Evolutionary conservation across 2,888 invertebrate species (phyloP).

Genomic region (Mamestra brassicae): DNA sequence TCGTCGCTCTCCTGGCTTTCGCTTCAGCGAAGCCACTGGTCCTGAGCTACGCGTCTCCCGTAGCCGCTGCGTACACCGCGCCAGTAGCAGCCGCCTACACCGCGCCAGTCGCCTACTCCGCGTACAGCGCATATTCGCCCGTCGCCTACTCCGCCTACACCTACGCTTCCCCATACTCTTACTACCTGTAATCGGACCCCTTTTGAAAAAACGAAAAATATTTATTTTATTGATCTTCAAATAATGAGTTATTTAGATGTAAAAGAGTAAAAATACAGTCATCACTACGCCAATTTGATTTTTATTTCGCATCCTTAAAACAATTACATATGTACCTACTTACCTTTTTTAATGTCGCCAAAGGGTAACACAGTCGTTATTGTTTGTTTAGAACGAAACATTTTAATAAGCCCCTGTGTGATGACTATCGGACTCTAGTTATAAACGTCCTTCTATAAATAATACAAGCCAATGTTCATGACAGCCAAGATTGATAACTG

Average conservation of each 20-base stretch:
- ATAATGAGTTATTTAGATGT: constrained; percentile 65
- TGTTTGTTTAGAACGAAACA: not conserved
- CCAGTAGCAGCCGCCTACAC: constrained; percentile 77
- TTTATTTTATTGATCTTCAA: constrained; percentile 36
- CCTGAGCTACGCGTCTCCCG: constrained; percentile 74
- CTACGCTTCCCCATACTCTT: constrained; percentile 79
- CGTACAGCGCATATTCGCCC: constrained; percentile 76
- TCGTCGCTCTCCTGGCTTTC: constrained; percentile 89
- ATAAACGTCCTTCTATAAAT: not conserved
- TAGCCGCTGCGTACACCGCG: constrained; percentile 77
- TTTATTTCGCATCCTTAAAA: constrained; percentile 19
- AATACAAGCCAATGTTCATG: not conserved
- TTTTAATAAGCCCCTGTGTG: not conserved
- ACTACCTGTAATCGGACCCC: constrained; percentile 67
- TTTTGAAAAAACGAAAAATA: constrained; percentile 10
- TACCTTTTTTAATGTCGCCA: no score
- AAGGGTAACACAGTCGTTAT: no score
- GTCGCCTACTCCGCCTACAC: constrained; percentile 77
- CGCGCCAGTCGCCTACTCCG: constrained; percentile 82
- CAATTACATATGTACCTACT: no score
- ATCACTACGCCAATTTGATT: constrained; percentile 42
- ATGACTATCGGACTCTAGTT: not conserved
- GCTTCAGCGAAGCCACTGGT: constrained; percentile 74
- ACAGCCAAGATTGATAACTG: constrained; percentile 23
- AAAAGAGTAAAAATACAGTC: constrained; percentile 57